Conservation (phyloP, 2,113 vertebrate genomes). For the Callionymus lyra region DNA sequence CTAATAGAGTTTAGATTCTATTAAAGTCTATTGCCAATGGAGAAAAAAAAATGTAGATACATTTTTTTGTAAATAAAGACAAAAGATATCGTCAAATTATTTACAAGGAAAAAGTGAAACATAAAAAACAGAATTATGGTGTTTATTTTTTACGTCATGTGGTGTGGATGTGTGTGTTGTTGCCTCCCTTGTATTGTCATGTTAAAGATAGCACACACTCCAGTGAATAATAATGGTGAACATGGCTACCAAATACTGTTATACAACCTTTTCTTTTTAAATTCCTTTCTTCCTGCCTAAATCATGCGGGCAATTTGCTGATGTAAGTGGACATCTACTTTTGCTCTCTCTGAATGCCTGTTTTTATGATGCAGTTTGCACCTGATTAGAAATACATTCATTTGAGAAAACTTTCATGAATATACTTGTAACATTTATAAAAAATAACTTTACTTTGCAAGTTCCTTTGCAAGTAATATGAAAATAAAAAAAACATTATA, state of each 20-base stretch:
- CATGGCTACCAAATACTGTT: slow-evolving; percentile 91
- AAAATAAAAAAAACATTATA: no score
- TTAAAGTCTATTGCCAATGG: slow-evolving; percentile 60
- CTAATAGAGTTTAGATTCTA: slow-evolving; percentile 79
- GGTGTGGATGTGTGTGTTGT: slow-evolving; percentile 99
- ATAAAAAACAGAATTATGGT: slow-evolving; percentile 74
- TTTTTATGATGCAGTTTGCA: slow-evolving; percentile 50
- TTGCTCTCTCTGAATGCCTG: slow-evolving; percentile 48
- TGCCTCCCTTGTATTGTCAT: slow-evolving; percentile 91
- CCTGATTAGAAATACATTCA: no score
- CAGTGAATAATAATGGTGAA: slow-evolving; percentile 77
- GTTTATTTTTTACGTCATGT: slow-evolving; percentile 98
- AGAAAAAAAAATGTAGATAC: slow-evolving; percentile 64
- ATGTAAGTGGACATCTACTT: slow-evolving; percentile 91
- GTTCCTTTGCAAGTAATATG: no score
- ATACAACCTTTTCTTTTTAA: slow-evolving; percentile 98
- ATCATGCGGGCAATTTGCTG: slow-evolving; percentile 99
- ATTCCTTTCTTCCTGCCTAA: slow-evolving; percentile 99
- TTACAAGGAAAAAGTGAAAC: slow-evolving; percentile 67
- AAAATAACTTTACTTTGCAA: no score
- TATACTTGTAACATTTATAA: no score
- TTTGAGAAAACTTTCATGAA: no score
- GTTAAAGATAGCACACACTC: slow-evolving; percentile 76
- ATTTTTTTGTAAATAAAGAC: slow-evolving; percentile 70
- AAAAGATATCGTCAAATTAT: slow-evolving; percentile 47